Conservation (phyloP, 92 coral and sea anemone genomes). For the Meandrina meandrites region DNA sequence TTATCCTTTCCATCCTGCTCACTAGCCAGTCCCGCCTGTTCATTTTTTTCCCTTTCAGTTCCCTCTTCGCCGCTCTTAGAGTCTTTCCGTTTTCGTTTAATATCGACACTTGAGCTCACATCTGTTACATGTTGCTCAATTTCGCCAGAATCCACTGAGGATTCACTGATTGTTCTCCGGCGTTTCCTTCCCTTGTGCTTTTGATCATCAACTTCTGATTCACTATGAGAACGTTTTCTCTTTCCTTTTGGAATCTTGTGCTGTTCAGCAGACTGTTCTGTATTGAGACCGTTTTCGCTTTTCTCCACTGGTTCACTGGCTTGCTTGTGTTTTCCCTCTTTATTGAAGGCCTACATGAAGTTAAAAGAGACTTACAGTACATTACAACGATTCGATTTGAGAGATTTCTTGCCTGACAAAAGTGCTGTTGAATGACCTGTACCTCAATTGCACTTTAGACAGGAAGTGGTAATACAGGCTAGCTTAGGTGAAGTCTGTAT, state of each 20-base stretch:
- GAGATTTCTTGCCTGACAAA: too few relatives aligned
- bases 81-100: slow-evolving; percentile 2
- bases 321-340: slow-evolving; percentile 67
- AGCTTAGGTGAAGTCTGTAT: too few relatives aligned
- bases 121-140: slow-evolving; percentile 14
- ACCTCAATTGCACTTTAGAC: too few relatives aligned
- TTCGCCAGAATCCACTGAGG: slow-evolving; percentile 72
- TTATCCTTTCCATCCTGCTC: slow-evolving; percentile 29
- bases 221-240: slow-evolving; percentile 84
- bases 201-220: slow-evolving; percentile 71
- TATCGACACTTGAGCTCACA: neutral
- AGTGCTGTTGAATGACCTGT: too few relatives aligned
- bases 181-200: slow-evolving; percentile 63
- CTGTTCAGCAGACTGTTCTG: slow-evolving; percentile 43
- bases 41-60: slow-evolving; percentile 28
- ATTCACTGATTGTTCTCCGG: slow-evolving; percentile 70
- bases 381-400: neutral
- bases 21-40: neutral
- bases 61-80: neutral
- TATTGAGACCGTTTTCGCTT: slow-evolving; percentile 20
- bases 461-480: too few relatives aligned
- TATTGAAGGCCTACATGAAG: slow-evolving; percentile 58
- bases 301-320: slow-evolving; percentile 54
- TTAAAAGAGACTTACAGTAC: neutral
- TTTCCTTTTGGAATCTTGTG: slow-evolving; percentile 50